Conservation (phyloP, 1,140 invertebrate species). For the Portunus trituberculatus region DNA sequence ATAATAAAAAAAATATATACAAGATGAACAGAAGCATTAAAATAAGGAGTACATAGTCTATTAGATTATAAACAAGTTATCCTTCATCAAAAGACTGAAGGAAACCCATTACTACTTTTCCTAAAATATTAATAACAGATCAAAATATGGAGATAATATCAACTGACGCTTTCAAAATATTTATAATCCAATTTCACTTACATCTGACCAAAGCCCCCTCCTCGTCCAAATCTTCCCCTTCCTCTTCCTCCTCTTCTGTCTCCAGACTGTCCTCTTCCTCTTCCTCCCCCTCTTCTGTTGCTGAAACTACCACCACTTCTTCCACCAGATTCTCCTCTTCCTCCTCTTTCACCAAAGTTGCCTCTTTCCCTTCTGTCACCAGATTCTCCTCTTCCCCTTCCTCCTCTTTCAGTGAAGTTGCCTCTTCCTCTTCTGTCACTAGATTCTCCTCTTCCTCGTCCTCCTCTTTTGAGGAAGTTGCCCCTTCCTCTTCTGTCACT, state of each 20-base stretch:
- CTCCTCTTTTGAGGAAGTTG: not conserved
- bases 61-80: too few species aligned
- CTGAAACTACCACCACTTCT: not conserved
- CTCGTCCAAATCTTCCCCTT: not conserved
- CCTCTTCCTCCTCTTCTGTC: slow-evolving; percentile 12
- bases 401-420: not conserved
- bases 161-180: too few species aligned
- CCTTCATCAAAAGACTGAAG: too few species aligned
- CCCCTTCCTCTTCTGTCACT: not conserved
- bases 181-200: too few species aligned
- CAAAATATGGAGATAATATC: too few species aligned
- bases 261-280: not conserved
- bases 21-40: too few species aligned
- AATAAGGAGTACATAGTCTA: too few species aligned
- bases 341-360: not conserved
- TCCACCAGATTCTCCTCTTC: not conserved
- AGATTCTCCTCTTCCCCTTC: not conserved
- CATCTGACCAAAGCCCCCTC: not conserved
- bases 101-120: too few species aligned
- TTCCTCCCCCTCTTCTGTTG: not conserved
- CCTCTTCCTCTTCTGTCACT: not conserved
- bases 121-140: too few species aligned
- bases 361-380: not conserved
- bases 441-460: not conserved
- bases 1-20: too few species aligned